Evolutionary conservation across 2,113 vertebrate genomes (phyloP).

Genomic region (Ursus arctos): DNA sequence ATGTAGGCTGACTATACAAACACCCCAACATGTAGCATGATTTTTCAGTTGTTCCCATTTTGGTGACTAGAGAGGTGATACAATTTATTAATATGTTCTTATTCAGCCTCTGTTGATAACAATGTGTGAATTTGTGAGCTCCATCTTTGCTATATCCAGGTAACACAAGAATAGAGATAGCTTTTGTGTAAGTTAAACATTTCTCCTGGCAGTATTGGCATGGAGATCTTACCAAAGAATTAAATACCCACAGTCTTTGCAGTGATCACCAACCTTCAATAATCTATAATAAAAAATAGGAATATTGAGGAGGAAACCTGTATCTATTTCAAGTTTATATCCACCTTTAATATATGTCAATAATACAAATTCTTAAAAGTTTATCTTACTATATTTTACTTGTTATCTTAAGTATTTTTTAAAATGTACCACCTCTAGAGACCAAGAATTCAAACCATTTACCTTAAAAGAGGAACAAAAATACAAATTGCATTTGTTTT

Average conservation of each 20-base stretch:
- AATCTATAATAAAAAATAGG: not conserved
- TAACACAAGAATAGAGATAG: not conserved
- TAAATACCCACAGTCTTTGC: not conserved
- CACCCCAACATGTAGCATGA: not conserved
- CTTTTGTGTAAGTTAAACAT: not conserved
- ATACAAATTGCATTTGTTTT: not conserved
- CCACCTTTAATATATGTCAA: not conserved
- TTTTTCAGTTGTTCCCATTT: not conserved
- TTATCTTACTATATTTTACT: not conserved
- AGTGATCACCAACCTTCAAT: not conserved
- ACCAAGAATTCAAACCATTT: not conserved
- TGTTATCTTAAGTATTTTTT: not conserved
- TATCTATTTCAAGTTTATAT: not conserved
- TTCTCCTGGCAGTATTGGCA: not conserved
- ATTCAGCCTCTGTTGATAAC: not conserved
- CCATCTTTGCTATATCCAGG: not conserved
- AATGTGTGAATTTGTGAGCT: not conserved
- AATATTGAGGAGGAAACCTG: not conserved
- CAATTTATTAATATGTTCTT: not conserved
- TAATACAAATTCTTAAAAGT: not conserved
- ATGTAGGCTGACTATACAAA: not conserved
- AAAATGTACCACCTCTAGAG: not conserved
- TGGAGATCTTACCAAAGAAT: not conserved
- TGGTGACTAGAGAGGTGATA: not conserved
- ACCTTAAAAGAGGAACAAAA: not conserved